Conservation (phyloP, 2,888 invertebrate species). For the Philereme vetulata region DNA sequence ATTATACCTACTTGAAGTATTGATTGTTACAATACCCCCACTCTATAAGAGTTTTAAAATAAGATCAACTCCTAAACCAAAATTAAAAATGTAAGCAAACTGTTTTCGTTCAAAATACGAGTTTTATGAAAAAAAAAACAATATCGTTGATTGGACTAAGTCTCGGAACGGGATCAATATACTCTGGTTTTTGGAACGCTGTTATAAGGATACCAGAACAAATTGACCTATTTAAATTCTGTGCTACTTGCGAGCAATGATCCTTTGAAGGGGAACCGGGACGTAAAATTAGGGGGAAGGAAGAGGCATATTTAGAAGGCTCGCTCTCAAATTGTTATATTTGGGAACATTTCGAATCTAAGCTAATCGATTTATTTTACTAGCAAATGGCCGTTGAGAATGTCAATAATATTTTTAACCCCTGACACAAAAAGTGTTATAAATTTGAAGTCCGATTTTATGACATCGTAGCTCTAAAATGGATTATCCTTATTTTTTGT, state of each 20-base stretch:
- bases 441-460: no score
- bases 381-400: no score
- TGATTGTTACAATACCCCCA: no score
- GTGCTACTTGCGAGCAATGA: slow-evolving; percentile 6
- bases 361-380: no score
- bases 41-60: no score
- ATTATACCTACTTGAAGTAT: no score
- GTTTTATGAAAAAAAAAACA: slow-evolving; percentile 12
- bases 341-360: not conserved
- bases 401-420: no score
- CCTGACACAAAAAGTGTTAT: no score
- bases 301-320: slow-evolving; percentile 2
- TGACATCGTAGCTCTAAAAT: no score
- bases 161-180: slow-evolving; percentile 1
- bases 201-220: slow-evolving; percentile 6
- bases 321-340: not conserved
- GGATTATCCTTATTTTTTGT: no score
- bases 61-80: not conserved
- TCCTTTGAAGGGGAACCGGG: slow-evolving; percentile 6
- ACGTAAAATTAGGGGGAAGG: slow-evolving; percentile 3
- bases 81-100: slow-evolving; percentile 8
- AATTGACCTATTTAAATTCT: slow-evolving; percentile 11
- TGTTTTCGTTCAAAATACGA: slow-evolving; percentile 4
- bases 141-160: slow-evolving; percentile 14
- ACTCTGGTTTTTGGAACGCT: slow-evolving; percentile 6